Base-by-base conservation (phyloP, 1,140 invertebrate species). In the Eufriesea mexicana region DNA sequence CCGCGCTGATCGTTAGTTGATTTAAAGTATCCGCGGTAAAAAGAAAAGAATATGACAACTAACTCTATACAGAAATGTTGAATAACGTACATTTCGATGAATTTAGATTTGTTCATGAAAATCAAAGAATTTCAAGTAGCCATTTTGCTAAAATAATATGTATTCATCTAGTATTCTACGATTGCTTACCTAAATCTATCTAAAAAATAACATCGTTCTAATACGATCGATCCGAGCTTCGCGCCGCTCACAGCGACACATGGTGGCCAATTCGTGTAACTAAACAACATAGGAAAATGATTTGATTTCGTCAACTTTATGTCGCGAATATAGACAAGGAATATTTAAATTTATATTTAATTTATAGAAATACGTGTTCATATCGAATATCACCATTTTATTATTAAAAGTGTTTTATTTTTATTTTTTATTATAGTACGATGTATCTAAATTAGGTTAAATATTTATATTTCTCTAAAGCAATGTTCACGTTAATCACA, bases 1-100 rank as follows among this genome's bases (percentile, higher is more conserved):
- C 84, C 76, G 70, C 88, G 84, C 88, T 89, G 87, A 89, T 89
- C 88, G 87, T 89, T 89, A 89, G 89, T 61, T 85, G 89, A 91
- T 91, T 91, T 91, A 91, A 91, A 91, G 90, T 91, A 91, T 91
- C 84, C 91, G 91, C 91, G 91, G 90, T 91, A 91, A 91, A 91
- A 91, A 91, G 88, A 91, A 91, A 91, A 91, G 91, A 91, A 91
- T 84, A 87, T 23, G 14, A 83, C 77, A 35, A 14, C 59, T 16
- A 86, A 85, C 79, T 85, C 23, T 55, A 8, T 64, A 23, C 28
- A 79, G 57, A 70, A 76, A 67, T 28, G 20, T 49, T 8, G 45
- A 78, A 64, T 62, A 57, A 62, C 25, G 25, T 2, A 18, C 28
- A 18, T 68, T 73, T 4, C 2, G 16, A 18, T 14, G 7, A 49